Evolutionary conservation across 2,113 vertebrate species (phyloP).

Genomic region (Sula dactylatra): DNA sequence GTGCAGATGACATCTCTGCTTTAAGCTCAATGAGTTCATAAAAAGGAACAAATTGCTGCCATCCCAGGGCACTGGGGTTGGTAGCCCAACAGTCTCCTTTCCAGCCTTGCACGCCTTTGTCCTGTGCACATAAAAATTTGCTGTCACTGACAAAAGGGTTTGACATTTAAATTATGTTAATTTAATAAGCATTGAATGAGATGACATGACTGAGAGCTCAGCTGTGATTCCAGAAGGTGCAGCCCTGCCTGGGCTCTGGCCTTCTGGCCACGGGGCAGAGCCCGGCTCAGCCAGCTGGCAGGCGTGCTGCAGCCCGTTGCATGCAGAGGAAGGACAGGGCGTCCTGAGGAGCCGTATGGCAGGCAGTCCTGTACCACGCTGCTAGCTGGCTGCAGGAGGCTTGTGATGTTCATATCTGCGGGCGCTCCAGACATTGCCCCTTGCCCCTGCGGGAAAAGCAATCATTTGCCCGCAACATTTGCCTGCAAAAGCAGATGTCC

Average conservation of each 20-base stretch:
- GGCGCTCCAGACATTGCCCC: background rate
- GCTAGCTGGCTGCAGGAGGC: background rate
- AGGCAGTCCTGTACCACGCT: fast-evolving
- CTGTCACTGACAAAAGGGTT: background rate
- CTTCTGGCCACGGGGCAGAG: background rate
- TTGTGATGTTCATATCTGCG: fast-evolving
- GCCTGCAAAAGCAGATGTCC: background rate
- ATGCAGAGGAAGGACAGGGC: fast-evolving
- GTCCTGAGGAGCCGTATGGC: background rate
- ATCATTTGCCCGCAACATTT: too few species aligned
- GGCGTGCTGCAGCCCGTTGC: fast-evolving
- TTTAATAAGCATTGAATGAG: background rate
- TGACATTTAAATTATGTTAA: background rate
- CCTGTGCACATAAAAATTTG: background rate
- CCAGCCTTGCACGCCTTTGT: background rate
- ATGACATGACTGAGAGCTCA: background rate
- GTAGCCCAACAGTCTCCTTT: background rate
- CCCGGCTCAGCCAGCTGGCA: background rate
- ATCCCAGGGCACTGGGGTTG: too few species aligned
- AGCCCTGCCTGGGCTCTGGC: background rate
- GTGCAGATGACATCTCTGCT: background rate
- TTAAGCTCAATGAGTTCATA: background rate
- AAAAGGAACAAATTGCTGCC: background rate
- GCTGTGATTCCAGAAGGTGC: background rate
- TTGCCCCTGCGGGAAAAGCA: background rate